A percentile compares a stretch with the other conserved stretches of the same genome.
Conservation (phyloP, 2,113 vertebrate species). For the Peromyscus leucopus region DNA sequence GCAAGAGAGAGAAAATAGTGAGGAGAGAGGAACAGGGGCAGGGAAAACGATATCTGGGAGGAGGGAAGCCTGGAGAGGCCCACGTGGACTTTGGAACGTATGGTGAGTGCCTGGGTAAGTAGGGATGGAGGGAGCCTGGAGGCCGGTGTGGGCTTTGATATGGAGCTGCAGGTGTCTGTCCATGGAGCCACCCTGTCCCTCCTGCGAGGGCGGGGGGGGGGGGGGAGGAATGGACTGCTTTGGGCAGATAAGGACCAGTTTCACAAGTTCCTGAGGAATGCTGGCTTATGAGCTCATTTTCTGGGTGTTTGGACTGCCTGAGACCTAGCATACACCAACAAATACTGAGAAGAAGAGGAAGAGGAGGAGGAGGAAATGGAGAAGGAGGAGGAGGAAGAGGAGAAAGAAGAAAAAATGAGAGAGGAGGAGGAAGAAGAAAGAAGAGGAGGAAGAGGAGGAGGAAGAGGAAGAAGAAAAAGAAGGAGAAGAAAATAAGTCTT, state of each 20-base stretch:
- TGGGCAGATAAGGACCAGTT: neutral
- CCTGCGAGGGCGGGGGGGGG: neutral
- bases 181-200: neutral
- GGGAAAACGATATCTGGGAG: neutral
- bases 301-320: neutral
- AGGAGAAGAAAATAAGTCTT: neutral
- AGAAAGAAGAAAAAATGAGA: too few species aligned
- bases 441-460: too few species aligned
- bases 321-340: neutral
- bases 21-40: neutral
- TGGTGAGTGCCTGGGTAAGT: neutral
- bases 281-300: neutral
- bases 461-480: too few species aligned
- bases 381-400: neutral
- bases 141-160: neutral
- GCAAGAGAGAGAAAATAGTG: neutral
- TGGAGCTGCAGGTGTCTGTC: neutral
- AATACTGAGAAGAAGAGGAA: neutral
- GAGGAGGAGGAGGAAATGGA: neutral
- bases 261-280: neutral
- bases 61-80: neutral
- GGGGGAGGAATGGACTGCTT: too few species aligned
- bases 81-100: neutral
- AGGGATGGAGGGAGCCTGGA: neutral
- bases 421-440: neutral